Evolutionary conservation across 1,140 invertebrate species (phyloP), one percentile per base, ranked within the genome.

Genomic region (Tetramorium parvispinum): DNA sequence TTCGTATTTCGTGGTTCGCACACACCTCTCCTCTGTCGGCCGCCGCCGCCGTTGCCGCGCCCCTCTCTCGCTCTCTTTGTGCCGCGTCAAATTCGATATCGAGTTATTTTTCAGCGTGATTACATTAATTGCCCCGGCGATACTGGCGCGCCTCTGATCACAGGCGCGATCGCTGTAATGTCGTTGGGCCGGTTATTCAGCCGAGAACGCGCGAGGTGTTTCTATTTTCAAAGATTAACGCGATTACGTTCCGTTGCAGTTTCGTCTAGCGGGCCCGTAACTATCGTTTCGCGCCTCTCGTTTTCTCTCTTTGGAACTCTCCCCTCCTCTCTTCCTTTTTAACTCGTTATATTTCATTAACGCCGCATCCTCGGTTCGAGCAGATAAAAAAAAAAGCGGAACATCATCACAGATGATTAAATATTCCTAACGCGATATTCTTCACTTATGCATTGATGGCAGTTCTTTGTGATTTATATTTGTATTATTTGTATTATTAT

Each of bases 61-160:
- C 46, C 68, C 43, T 27, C 61, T 63, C 73, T 21, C 40, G 53
- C 77, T 70, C 85, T 78, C 88, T 86, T 86, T 88, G 88, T 82
- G 79, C 37, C 55, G 77, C 87, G 87, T 85, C 82, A 91, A 91
- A 91, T 91, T 90, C 86, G 86, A 88, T 90, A 88, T 88, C 89
- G 86, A 88, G 89, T 90, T 90, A 90, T 88, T 91, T 91, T 90
- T 91, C 78, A 88, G 55, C 77, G 89, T 88, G 83, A 91, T 91
- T 86, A 85, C 89, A 88, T 91, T 90, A 88, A 91, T 89, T 90
- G 85, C 51, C 79, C 53, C 63, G 71, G 32, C 70, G 89, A 88
- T 83, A 86, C 89, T 87, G 59, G 73, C 88, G 79, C 85, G 79
- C 57, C 79, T 83, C 79, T 71, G 79, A 85, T 73, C 79, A 75